Evolutionary conservation across 2,113 vertebrate species (phyloP).

Genomic region (Myiozetetes cayanensis): DNA sequence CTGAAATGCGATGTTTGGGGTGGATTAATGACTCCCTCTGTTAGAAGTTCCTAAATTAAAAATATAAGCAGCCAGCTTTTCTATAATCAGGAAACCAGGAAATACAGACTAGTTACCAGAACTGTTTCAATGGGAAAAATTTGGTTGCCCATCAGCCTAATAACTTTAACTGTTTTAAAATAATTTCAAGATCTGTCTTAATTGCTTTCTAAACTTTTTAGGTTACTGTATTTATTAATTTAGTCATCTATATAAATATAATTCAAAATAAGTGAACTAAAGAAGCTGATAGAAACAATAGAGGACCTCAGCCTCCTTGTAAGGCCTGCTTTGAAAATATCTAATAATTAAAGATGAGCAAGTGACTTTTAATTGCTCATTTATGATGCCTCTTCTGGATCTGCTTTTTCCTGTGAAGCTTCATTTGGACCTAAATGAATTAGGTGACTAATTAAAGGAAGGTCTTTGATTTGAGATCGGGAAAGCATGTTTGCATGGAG

Average conservation of each 20-base stretch:
- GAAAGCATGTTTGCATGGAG: background rate
- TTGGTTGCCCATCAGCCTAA: background rate
- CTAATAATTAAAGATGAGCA: slow-evolving; percentile 11
- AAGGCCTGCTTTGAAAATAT: slow-evolving; percentile 13
- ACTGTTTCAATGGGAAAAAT: background rate
- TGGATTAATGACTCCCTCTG: background rate
- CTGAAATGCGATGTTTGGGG: background rate
- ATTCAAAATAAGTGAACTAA: background rate
- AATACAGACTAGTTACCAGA: background rate
- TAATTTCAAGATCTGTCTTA: background rate
- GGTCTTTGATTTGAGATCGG: slow-evolving; percentile 1
- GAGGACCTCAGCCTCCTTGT: background rate
- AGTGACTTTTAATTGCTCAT: slow-evolving; percentile 19
- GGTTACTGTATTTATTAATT: background rate
- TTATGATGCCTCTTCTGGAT: slow-evolving; percentile 36
- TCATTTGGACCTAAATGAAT: slow-evolving; percentile 22
- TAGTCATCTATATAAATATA: background rate
- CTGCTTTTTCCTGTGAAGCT: slow-evolving; percentile 20
- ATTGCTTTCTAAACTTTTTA: background rate
- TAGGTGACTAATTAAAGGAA: slow-evolving; percentile 17
- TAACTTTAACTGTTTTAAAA: background rate
- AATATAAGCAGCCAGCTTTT: background rate
- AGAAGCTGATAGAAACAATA: background rate
- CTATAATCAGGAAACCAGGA: background rate
- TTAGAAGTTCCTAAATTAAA: background rate